Base-by-base conservation (phyloP, 30 jellyfish, hydroid and myxozoan species). In the Chrysaora quinquecirrha region DNA sequence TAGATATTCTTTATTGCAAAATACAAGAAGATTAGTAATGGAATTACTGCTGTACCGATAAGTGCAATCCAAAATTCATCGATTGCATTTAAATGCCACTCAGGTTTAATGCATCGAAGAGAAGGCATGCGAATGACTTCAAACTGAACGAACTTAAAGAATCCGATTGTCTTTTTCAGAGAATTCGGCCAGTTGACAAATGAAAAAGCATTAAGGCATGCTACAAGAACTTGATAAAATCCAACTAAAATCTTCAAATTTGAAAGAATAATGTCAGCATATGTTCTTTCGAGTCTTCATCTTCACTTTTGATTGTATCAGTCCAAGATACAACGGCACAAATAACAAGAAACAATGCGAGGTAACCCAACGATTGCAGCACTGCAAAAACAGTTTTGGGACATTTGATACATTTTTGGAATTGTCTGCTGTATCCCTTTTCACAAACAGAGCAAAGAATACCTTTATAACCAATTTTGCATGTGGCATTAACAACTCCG, bases 181-280 rank as follows among this genome's bases (percentile, higher is more conserved):
- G 76, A 38, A 3, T 60, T 35, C 2, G 92, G 92, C 92, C 85
- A 82, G 19, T 22, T 71, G 69, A 82, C 72, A 65, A 24, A 2
- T 20, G 85, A 56, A 31, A 82, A 61, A 1, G 75, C 79, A 43
- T 56, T 27, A 25, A 82, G 30, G 27, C 52, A 49, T 9, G 64
- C 29, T 9, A 71, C 64, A 34, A 82, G 27, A 12, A 70, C 75
- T 52, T 82, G 92, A 32, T 82, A 82, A 48, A 82, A 82, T 19
- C 85, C 85, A 50, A 82, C 47, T 19, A 82, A 25, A 29, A 82
- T 82, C 72, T 82, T 82, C 54, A 82, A 0, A 48, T 67, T 66
- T 20, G 92, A 82, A n/a, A 65, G 78, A 20, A 82, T 34, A 33
- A 82, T 20, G 54, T 82, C 92, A 0, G 92, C 92, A 70, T 67